A percentile compares a stretch with the other conserved stretches of the same genome.
Evolutionary conservation across 2,888 invertebrate genomes (phyloP).

Genomic region (Cabera pusaria): DNA sequence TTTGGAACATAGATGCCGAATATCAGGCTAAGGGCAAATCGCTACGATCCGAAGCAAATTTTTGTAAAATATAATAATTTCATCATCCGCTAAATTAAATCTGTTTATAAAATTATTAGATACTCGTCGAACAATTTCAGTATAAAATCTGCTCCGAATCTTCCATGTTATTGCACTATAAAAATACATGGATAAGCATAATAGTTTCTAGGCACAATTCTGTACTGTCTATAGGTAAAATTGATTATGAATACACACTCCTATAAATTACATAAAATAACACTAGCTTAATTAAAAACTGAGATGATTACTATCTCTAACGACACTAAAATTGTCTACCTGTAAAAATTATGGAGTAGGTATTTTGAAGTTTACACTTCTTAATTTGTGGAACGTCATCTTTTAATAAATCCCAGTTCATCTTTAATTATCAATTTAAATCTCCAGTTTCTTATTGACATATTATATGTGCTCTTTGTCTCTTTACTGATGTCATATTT

Average conservation of each 20-base stretch:
- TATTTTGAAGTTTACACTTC: no score
- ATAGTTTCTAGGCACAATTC: slow-evolving; percentile 77
- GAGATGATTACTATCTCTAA: slow-evolving; percentile 34
- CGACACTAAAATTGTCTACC: no score
- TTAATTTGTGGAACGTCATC: no score
- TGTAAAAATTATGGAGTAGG: no score
- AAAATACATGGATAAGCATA: slow-evolving; percentile 79
- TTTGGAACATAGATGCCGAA: slow-evolving; percentile 77
- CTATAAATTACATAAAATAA: slow-evolving; percentile 59
- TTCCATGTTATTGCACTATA: slow-evolving; percentile 71
- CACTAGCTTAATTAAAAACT: slow-evolving; percentile 50
- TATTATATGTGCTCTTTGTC: no score
- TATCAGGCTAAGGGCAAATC: slow-evolving; percentile 65
- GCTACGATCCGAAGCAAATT: slow-evolving; percentile 71
- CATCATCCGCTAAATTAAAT: no score
- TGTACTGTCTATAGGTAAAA: slow-evolving; percentile 71
- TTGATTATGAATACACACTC: slow-evolving; percentile 69
- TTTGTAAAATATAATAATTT: slow-evolving; percentile 19
- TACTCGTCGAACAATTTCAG: no score
- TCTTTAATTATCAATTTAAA: no score
- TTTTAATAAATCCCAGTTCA: no score
- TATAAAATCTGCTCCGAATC: slow-evolving; percentile 62
- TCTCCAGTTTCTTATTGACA: no score
- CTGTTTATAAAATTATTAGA: no score
- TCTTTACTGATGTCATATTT: no score